phyloP scores from a whole-genome alignment of 1,140 invertebrate genomes.

The Carcinoscorpius rotundicauda region DNA sequence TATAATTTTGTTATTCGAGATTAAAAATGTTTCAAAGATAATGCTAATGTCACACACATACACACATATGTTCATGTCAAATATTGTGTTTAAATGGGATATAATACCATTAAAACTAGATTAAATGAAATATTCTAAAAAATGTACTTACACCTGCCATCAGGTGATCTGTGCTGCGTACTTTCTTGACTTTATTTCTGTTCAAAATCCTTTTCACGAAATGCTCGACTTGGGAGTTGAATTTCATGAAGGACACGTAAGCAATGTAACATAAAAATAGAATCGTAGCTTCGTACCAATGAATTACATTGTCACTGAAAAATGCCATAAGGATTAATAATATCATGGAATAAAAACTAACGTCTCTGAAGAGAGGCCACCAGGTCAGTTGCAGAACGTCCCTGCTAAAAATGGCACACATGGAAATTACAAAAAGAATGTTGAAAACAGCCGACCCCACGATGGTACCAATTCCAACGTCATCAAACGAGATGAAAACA shows the following conservation, averaged over 20 bases:
- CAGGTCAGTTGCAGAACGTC: slow-evolving; percentile 74
- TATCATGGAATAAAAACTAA: slow-evolving; percentile 82
- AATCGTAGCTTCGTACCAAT: slow-evolving; percentile 81
- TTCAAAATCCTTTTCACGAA: slow-evolving; percentile 72
- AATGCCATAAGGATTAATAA: slow-evolving; percentile 81
- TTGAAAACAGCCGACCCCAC: slow-evolving; percentile 89
- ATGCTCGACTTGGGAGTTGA: slow-evolving; percentile 57
- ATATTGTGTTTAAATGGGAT: too few species aligned
- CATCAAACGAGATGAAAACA: slow-evolving; percentile 81
- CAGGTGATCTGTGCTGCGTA: slow-evolving; percentile 74
- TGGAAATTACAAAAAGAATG: slow-evolving; percentile 84
- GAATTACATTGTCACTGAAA: slow-evolving; percentile 79
- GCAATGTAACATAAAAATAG: slow-evolving; percentile 70
- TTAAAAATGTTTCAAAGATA: too few species aligned
- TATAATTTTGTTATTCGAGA: too few species aligned
- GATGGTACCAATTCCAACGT: slow-evolving; percentile 70
- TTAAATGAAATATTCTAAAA: too few species aligned
- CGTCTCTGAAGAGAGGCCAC: slow-evolving; percentile 88
- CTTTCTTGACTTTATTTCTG: slow-evolving; percentile 81
- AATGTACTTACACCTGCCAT: slow-evolving; percentile 21
- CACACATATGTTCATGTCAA: too few species aligned
- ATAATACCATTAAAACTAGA: too few species aligned
- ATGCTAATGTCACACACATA: too few species aligned
- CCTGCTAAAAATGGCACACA: slow-evolving; percentile 73
- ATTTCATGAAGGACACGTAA: slow-evolving; percentile 87